Percentiles rank a stretch among this genome's conserved stretches.
Conservation (phyloP, 2,888 invertebrate species). For the Bugula neritina region DNA sequence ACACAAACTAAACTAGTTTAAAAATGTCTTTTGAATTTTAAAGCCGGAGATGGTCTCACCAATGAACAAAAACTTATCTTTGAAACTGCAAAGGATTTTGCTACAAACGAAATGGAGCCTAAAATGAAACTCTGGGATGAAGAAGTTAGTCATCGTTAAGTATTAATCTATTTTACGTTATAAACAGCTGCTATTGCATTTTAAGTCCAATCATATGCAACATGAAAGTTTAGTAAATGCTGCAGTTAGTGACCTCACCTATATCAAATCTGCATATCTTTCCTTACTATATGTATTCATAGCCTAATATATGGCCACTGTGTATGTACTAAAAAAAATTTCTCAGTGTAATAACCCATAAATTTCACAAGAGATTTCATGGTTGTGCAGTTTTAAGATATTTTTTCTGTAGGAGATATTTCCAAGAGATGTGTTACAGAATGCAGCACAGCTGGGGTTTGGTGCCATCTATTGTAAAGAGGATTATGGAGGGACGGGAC, state of each 20-base stretch:
- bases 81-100: slow-evolving; percentile 57
- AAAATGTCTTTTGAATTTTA: slow-evolving; percentile 9
- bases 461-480: slow-evolving; percentile 58
- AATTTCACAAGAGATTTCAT: too few relatives aligned
- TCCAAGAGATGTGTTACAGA: slow-evolving; percentile 56
- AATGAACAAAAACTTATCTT: slow-evolving; percentile 58
- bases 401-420: slow-evolving; percentile 52
- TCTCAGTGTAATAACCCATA: too few relatives aligned
- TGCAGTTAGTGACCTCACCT: too few relatives aligned
- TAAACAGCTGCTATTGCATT: too few relatives aligned
- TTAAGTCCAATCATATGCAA: too few relatives aligned
- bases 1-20: too few relatives aligned
- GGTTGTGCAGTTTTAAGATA: too few relatives aligned
- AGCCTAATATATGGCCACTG: too few relatives aligned
- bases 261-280: too few relatives aligned
- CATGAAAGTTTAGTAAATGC: too few relatives aligned
- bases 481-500: slow-evolving; percentile 57
- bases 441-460: slow-evolving; percentile 58
- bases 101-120: slow-evolving; percentile 58
- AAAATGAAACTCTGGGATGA: slow-evolving; percentile 60
- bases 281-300: too few relatives aligned
- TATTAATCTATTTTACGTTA: neutral
- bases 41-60: slow-evolving; percentile 55
- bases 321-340: too few relatives aligned
- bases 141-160: slow-evolving; percentile 47